Evolutionary conservation across 2,888 invertebrate species (phyloP), one percentile per base, ranked within the genome.

Genomic region (Tillus elongatus): DNA sequence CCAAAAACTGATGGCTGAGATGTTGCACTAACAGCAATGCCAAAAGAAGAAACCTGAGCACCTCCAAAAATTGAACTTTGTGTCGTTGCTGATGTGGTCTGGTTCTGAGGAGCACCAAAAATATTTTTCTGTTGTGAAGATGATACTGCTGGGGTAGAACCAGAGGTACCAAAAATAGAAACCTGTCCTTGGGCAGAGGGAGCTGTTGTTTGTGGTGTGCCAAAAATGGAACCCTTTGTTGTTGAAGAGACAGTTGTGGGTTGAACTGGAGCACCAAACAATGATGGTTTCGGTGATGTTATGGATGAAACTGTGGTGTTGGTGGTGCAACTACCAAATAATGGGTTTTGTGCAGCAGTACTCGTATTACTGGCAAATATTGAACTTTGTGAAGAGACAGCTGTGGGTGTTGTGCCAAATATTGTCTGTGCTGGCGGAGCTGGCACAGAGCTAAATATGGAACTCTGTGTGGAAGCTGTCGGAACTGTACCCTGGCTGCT

Each of bases 31-130:
- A 40, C 6, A 29, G 27, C 42, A 40, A 26, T 24, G 29, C 32
- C 39, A 50, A 13, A 42, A n/a, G 47, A 30, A 46, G 51, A 40
- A 53, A 45, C 42, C 54, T 40, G 42, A 53, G 47, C 13, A 28
- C 36, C 15, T 12, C 45, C 49, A 47, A 52, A 51, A 15, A 42
- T 19, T 4, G 49, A 50, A n/a, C 24, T 19, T 19, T 19, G 24
- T 19, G 24, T 19, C 6, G 6, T 19, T 19, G 24, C 24, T 19
- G n/a, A n/a, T n/a, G n/a, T n/a, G n/a, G n/a, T n/a, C n/a, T n/a
- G n/a, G n/a, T n/a, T n/a, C n/a, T n/a, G n/a, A n/a, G n/a, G n/a
- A n/a, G n/a, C n/a, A n/a, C n/a, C n/a, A n/a, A n/a, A n/a, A n/a
- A n/a, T n/a, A n/a, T 10, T 4, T 4, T 29, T 9, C 4, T 29